A percentile compares a stretch with the other conserved stretches of the same genome.
Evolutionary conservation across 2,888 invertebrate genomes (phyloP).

Genomic region (Ischnus inquisitorius): DNA sequence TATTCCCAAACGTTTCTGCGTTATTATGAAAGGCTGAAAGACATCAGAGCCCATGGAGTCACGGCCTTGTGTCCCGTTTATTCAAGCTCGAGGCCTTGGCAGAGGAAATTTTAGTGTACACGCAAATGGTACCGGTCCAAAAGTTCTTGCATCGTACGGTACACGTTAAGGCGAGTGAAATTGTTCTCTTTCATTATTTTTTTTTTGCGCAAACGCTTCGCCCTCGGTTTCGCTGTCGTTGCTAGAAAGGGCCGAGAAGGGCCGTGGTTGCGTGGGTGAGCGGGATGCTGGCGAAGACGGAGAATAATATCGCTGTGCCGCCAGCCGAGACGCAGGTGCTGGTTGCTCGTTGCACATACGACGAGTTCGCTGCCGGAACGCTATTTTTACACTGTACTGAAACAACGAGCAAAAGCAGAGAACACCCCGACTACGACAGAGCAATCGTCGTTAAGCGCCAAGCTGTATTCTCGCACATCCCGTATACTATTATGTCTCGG

Average conservation of each 20-base stretch:
- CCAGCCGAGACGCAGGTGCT: conserved; percentile 65
- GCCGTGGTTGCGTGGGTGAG: conserved; percentile 45
- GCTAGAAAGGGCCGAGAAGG: conserved; percentile 56
- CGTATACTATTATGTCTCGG: conserved; percentile 37
- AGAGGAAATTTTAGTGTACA: conserved; percentile 25
- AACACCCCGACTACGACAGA: conserved; percentile 52
- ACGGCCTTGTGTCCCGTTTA: conserved; percentile 10
- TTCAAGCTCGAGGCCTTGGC: neutral
- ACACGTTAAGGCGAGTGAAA: conserved; percentile 50
- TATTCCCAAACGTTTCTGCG: conserved; percentile 4
- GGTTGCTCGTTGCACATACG: conserved; percentile 21
- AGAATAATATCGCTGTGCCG: conserved; percentile 66
- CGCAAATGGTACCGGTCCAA: conserved; percentile 41
- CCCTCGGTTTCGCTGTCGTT: conserved; percentile 38
- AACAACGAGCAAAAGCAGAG: conserved; percentile 46
- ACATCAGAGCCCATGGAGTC: neutral
- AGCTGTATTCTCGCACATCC: conserved; percentile 65
- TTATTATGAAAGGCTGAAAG: neutral
- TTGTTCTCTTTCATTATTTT: conserved; percentile 59
- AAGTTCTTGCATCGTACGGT: conserved; percentile 44
- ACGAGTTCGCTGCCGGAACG: conserved; percentile 25
- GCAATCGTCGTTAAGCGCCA: conserved; percentile 49
- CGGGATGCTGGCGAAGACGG: conserved; percentile 39
- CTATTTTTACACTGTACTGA: conserved; percentile 21
- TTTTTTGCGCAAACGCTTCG: conserved; percentile 50